These are phyloP conservation scores for Colossoma macropomum DNA, from an alignment of 2,113 vertebrate genomes.

Conservation along the genomic window DNA sequence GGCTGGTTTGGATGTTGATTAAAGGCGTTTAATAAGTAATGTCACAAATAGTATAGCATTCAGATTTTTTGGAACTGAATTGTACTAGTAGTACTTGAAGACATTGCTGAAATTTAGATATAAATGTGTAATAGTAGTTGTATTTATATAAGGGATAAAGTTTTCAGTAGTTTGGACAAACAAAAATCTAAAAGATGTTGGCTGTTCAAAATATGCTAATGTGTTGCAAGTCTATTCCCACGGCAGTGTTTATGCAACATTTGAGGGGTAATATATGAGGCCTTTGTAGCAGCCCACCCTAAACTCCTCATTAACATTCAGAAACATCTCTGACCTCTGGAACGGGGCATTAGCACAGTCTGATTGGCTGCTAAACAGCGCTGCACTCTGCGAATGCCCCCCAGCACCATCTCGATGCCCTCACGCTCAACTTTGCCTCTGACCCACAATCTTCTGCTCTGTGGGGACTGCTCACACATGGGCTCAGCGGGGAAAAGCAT, in stretches of 20 bases:
- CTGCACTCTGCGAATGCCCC: slow-evolving; percentile 61
- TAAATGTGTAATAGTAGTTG: neutral
- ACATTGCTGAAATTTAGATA: neutral
- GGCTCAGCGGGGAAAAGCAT: slow-evolving; percentile 62
- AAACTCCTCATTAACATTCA: slow-evolving; percentile 71
- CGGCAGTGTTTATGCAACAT: slow-evolving; percentile 54
- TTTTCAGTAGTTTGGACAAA: neutral
- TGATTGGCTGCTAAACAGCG: slow-evolving; percentile 68
- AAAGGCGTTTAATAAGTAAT: too few species aligned
- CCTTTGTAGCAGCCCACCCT: slow-evolving; percentile 60
- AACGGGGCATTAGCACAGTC: slow-evolving; percentile 64
- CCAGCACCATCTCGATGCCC: slow-evolving; percentile 53
- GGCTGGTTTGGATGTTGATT: too few species aligned
- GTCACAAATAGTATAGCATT: too few species aligned
- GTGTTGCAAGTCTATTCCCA: slow-evolving; percentile 39
- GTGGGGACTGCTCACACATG: slow-evolving; percentile 63
- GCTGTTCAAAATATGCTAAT: slow-evolving; percentile 25
- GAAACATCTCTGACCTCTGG: slow-evolving; percentile 69
- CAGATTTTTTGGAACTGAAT: too few species aligned
- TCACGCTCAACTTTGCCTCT: slow-evolving; percentile 69
- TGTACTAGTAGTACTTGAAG: too few species aligned
- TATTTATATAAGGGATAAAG: neutral
- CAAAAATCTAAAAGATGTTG: neutral
- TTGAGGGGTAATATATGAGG: slow-evolving; percentile 71
- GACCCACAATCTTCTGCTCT: slow-evolving; percentile 70